phyloP scores from a whole-genome alignment of 2,797 vertebrate species.

The Salmo trutta region DNA sequence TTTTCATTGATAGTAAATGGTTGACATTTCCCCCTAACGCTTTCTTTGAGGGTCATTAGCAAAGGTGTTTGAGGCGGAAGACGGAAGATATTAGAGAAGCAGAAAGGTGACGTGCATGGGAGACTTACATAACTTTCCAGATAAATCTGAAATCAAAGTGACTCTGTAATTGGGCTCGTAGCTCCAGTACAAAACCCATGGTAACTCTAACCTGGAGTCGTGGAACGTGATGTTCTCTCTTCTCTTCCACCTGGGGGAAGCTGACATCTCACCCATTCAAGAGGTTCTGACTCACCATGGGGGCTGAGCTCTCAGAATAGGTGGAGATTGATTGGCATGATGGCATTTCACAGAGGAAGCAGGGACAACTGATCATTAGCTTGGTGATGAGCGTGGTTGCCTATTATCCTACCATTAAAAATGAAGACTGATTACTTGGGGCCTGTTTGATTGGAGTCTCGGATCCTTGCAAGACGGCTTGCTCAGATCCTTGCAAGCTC shows the following conservation, averaged over 20 bases:
- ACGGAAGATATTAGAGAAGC: constrained; percentile 16
- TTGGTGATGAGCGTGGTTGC: constrained; percentile 43
- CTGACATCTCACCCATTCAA: constrained; percentile 30
- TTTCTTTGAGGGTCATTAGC: constrained; percentile 16
- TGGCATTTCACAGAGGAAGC: constrained; percentile 45
- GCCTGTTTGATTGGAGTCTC: background rate
- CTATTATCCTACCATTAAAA: constrained; percentile 43
- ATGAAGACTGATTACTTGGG: constrained; percentile 22
- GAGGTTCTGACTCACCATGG: constrained; percentile 35
- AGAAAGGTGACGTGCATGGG: background rate
- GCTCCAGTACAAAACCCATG: constrained; percentile 19
- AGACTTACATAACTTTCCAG: constrained; percentile 13
- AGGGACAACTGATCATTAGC: constrained; percentile 40
- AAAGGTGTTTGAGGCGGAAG: constrained; percentile 7
- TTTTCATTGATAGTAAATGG: constrained; percentile 11
- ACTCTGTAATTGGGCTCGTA: constrained; percentile 16
- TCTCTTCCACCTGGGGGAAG: constrained; percentile 22
- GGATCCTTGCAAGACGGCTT: background rate
- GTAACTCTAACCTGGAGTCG: constrained; percentile 20
- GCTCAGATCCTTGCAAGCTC: too few relatives aligned
- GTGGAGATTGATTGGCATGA: constrained; percentile 43
- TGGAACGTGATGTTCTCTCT: constrained; percentile 26
- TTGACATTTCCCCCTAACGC: background rate
- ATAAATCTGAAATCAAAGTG: constrained; percentile 21
- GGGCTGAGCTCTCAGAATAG: constrained; percentile 17